Percentiles rank a stretch among this genome's conserved stretches.
Evolutionary conservation across 2,113 vertebrate genomes (phyloP).

Genomic region (Gavialis gangeticus): DNA sequence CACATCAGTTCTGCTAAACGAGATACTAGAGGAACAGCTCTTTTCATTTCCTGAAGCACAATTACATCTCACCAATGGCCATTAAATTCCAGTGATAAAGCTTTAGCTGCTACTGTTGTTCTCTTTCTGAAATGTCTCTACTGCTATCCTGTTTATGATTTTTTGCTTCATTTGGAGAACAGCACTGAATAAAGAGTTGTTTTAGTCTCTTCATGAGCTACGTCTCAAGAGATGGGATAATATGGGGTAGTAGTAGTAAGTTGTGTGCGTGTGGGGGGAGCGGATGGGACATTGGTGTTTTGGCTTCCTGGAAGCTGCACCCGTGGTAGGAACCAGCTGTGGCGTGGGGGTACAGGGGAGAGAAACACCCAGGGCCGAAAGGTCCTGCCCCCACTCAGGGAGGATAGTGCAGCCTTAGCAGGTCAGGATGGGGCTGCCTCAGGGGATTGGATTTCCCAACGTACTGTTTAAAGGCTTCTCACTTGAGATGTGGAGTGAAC

Average conservation of each 20-base stretch:
- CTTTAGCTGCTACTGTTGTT: rapidly evolving
- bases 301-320: no score
- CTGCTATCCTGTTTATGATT: background rate
- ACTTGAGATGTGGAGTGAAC: background rate
- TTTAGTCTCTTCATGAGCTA: rapidly evolving
- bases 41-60: background rate
- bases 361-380: no score
- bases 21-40: background rate
- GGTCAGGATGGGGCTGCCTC: no score
- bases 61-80: rapidly evolving
- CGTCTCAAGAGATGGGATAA: background rate
- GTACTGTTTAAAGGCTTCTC: background rate
- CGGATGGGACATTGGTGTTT: background rate
- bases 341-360: no score
- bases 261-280: background rate
- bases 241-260: background rate
- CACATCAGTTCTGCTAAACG: background rate
- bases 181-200: rapidly evolving
- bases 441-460: background rate
- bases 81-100: rapidly evolving
- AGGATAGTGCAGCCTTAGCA: no score
- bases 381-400: no score
- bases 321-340: no score
- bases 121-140: background rate
- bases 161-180: rapidly evolving